Percentiles rank a stretch among this genome's conserved stretches.
Conservation (phyloP, 2,113 vertebrate genomes). For the Sphaerodactylus townsendi region DNA sequence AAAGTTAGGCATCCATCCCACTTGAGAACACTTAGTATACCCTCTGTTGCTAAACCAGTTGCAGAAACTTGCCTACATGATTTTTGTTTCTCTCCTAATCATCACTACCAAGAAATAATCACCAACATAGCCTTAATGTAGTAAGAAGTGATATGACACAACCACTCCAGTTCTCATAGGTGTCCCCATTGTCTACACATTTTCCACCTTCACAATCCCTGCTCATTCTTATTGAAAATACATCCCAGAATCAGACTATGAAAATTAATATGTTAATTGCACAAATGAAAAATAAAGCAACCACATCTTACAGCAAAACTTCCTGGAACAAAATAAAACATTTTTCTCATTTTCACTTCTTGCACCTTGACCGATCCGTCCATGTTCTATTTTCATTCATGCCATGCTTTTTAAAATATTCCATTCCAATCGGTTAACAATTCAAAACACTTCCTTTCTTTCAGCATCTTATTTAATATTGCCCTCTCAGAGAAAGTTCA, state of each 20-base stretch:
- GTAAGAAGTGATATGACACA: neutral
- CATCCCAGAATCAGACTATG: neutral
- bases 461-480: neutral
- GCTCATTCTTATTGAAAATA: neutral
- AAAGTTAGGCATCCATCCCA: neutral
- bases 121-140: neutral
- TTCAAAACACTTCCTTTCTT: neutral
- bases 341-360: neutral
- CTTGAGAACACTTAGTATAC: neutral
- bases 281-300: neutral
- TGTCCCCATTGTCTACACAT: neutral
- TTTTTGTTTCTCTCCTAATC: neutral
- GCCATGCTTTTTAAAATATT: neutral
- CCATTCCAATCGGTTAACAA: neutral
- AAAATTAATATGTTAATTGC: neutral
- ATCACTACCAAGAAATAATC: neutral
- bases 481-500: neutral
- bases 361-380: neutral
- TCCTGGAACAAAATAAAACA: neutral
- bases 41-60: neutral
- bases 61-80: neutral
- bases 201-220: neutral
- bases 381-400: neutral
- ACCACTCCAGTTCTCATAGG: too few relatives aligned
- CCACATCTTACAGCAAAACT: neutral